Evolutionary conservation across 1,140 invertebrate genomes (phyloP), one percentile per base, ranked within the genome.

Genomic region (Diachasma alloeum): DNA sequence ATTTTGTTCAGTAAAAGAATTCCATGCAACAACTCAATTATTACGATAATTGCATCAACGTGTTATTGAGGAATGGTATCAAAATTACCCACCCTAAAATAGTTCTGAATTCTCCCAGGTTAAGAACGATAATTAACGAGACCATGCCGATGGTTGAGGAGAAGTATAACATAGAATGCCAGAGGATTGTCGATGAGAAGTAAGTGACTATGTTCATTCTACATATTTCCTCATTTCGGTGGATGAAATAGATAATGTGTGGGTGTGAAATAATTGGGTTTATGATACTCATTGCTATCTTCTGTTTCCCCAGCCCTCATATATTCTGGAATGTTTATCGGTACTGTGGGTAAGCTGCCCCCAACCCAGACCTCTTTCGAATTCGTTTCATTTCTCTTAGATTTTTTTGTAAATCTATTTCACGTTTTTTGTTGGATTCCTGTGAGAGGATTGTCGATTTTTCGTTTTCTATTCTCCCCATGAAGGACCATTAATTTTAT

Each of bases 101-200:
- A 79, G 78, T 76, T 56, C 76, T 46, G 42, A 74, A 46, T 75
- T 77, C 22, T 83, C 84, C 39, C 79, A 92, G 91, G 80, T 87
- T 93, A 81, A 91, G 91, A 85, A 75, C 79, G 79, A 90, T 91
- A 69, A 90, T 94, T 26, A 89, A 91, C 56, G 83, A 83, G 71
- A 83, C 90, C 19, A 93, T 94, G 92, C 92, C 92, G 69, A 81
- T 85, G 6, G 82, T 92, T 46, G 80, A 91, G 74, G 91, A 92
- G 75, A 91, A 90, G 81, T 91, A 93, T 83, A 90, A 92, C 44
- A 89, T 89, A 44, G 92, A 93, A 66, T 91, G 91, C 81, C 90
- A 92, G 78, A 90, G 87, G 74, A 85, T 91, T 74, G 83, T 87
- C 13, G 90, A 92, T 76, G 89, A 89, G 79, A 93, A 92, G 92